These are phyloP conservation scores for Patiria pectinifera DNA, from an alignment of 53 echinoderm and acorn worm genomes.

Conservation along the genomic window DNA sequence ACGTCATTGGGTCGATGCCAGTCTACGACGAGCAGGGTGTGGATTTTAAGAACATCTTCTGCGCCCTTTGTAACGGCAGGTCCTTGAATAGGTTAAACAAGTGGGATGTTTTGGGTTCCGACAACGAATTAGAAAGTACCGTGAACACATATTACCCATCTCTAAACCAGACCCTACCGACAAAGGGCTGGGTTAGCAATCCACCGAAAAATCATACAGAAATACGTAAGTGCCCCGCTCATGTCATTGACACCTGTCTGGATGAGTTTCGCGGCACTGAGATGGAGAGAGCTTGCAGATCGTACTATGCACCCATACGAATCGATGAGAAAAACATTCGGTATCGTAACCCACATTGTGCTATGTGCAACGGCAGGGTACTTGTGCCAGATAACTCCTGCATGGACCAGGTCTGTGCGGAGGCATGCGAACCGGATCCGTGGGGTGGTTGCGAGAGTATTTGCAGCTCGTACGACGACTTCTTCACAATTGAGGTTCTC, in stretches of 20 bases:
- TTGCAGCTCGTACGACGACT: not conserved
- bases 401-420: not conserved
- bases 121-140: too few species aligned
- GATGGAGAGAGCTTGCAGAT: not conserved
- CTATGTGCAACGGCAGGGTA: slow-evolving; percentile 46
- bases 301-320: slow-evolving; percentile 53
- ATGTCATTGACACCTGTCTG: slow-evolving; percentile 12
- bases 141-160: not conserved
- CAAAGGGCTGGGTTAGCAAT: slow-evolving; percentile 3
- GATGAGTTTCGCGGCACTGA: slow-evolving; percentile 6
- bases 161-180: not conserved
- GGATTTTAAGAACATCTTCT: slow-evolving; percentile 63
- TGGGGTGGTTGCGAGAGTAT: not conserved
- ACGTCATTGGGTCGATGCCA: slow-evolving; percentile 49
- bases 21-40: slow-evolving; percentile 39
- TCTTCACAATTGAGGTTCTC: slow-evolving; percentile 56
- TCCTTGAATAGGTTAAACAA: not conserved
- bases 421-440: slow-evolving; percentile 4
- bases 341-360: slow-evolving; percentile 69
- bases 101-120: slow-evolving; percentile 32
- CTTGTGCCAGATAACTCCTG: slow-evolving; percentile 23
- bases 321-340: not conserved
- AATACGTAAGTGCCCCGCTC: slow-evolving; percentile 31
- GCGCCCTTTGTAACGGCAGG: slow-evolving; percentile 61
- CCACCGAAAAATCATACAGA: not conserved